Base-by-base conservation (phyloP, 2,888 invertebrate genomes). In the Rhorus exstirpatorius region DNA sequence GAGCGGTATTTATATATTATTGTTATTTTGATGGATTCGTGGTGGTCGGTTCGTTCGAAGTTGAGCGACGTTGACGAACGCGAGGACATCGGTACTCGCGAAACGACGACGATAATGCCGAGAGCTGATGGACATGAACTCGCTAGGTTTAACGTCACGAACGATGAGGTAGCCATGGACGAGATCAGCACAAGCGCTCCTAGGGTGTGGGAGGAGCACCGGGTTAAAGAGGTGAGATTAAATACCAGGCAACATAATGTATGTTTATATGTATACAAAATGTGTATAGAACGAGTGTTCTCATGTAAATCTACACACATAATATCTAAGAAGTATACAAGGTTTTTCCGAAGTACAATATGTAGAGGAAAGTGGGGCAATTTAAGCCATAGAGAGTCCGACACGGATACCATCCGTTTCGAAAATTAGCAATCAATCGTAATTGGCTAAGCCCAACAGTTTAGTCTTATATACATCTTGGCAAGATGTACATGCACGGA, bases 151-250 rank as follows among this genome's bases (percentile, higher is more conserved):
- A 41, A 51, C 58, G 61, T 53, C 38, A 51, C 72, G n/a, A 51
- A 10, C n/a, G 44, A 60, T 72, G 63, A 79, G 71, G 71, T 67
- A 80, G 63, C 78, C 78, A 89, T 88, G 90, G 86, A 87, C 84
- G 80, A 81, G 81, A 67, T 68, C 81, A 82, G 65, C 68, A 61
- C 70, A 70, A 82, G 75, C 80, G 83, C 85, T 71, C 67, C 83
- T 76, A 84, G 81, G 81, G 83, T 85, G 82, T 86, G 87, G 87
- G 81, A 85, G 83, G 85, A 86, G 83, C 86, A 78, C 80, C 86
- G 65, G 75, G 75, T 80, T 83, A 84, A 76, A 79, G 84, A 89
- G 90, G 90, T 90, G 84, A 88, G 89, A 46, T 31, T 2, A 31
- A 31, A 31, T 31, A 31, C 6, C 31, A 6, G n/a, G n/a, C n/a